Evolutionary conservation across 2,888 invertebrate genomes (phyloP).

Genomic region (Xanthia togata): DNA sequence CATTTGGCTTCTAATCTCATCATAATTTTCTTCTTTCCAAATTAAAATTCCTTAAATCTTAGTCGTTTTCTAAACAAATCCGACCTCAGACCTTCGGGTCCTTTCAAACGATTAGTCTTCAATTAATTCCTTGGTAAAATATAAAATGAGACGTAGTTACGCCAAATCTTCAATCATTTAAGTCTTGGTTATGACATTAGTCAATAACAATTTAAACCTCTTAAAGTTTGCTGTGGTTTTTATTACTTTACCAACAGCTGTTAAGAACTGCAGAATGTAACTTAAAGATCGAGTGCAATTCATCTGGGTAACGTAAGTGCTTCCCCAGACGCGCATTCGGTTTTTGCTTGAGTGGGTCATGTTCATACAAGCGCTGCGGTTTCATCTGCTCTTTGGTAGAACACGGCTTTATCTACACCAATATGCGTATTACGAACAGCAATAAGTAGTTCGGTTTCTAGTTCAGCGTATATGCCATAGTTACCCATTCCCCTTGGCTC

Average conservation of each 20-base stretch:
- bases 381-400: constrained; percentile 46
- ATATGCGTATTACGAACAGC: constrained; percentile 14
- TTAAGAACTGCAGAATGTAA: constrained; percentile 8
- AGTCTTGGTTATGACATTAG: neutral
- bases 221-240: neutral
- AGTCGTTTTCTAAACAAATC: neutral
- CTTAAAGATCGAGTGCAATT: constrained; percentile 43
- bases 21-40: neutral
- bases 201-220: neutral
- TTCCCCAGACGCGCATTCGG: constrained; percentile 53
- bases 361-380: constrained; percentile 54
- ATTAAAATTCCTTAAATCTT: neutral
- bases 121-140: neutral
- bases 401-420: constrained; percentile 31
- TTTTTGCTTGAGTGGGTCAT: constrained; percentile 52
- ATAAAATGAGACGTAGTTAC: neutral
- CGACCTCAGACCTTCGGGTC: neutral
- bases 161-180: neutral
- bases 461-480: constrained; percentile 25
- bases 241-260: constrained; percentile 24
- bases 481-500: constrained; percentile 45
- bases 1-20: neutral
- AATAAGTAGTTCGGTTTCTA: constrained; percentile 42
- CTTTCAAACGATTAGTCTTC: neutral
- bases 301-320: constrained; percentile 48